Conservation (phyloP, 2,113 vertebrate species). For the Eleginops maclovinus region DNA sequence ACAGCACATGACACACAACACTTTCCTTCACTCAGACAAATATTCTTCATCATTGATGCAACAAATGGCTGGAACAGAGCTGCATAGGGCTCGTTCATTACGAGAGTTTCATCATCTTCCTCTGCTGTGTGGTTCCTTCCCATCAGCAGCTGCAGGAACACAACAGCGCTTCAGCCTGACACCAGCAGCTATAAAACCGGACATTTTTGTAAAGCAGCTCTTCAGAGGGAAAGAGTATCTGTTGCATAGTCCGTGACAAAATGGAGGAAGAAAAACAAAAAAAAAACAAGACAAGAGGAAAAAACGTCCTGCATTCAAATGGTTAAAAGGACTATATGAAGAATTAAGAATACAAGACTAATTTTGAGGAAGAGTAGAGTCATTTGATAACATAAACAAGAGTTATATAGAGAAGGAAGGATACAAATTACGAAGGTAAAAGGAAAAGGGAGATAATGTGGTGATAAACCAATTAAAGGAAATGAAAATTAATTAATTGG, state of each 20-base stretch:
- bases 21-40: slow-evolving; percentile 50
- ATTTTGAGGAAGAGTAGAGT: not conserved
- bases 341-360: not conserved
- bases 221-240: not conserved
- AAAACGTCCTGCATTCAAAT: not conserved
- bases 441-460: not conserved
- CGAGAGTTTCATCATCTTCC: slow-evolving; percentile 41
- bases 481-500: too few species aligned
- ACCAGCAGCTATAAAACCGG: not conserved
- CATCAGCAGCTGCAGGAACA: slow-evolving; percentile 4
- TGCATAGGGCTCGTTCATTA: slow-evolving; percentile 53
- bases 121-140: slow-evolving; percentile 28
- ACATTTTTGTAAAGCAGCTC: not conserved
- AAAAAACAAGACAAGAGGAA: not conserved
- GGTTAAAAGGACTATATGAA: not conserved
- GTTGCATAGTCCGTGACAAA: not conserved
- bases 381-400: not conserved
- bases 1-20: slow-evolving; percentile 57
- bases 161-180: slow-evolving; percentile 13
- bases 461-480: not conserved
- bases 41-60: slow-evolving; percentile 70
- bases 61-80: slow-evolving; percentile 66
- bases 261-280: not conserved
- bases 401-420: not conserved
- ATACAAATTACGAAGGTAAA: not conserved